phyloP scores from a whole-genome alignment of 1,140 invertebrate species.

The Drosophila lacteicornis region DNA sequence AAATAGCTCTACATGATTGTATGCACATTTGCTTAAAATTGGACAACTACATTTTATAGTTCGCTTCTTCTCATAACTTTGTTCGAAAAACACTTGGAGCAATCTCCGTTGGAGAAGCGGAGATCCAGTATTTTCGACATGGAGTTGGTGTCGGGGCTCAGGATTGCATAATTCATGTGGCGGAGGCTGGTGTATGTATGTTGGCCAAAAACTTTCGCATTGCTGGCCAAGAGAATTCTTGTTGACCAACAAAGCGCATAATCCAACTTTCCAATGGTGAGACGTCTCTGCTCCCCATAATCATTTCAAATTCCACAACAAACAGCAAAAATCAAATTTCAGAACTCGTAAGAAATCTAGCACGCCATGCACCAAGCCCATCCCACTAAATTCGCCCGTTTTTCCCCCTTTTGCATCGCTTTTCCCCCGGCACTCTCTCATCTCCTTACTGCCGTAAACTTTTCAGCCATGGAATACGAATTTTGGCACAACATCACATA shows the following conservation, averaged over 20 bases:
- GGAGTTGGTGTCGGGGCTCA: constrained; percentile 13
- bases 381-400: background rate
- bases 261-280: constrained; percentile 58
- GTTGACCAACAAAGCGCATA: constrained; percentile 79
- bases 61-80: background rate
- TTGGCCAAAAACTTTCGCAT: constrained; percentile 48
- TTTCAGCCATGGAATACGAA: constrained; percentile 72
- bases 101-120: constrained; percentile 11
- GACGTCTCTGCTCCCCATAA: constrained; percentile 56
- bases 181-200: constrained; percentile 9
- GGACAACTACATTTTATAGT: background rate
- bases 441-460: constrained; percentile 58
- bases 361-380: constrained; percentile 49
- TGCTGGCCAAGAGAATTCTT: constrained; percentile 50
- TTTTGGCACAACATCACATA: constrained; percentile 69
- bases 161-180: constrained; percentile 53
- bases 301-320: constrained; percentile 80
- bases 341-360: constrained; percentile 76
- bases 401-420: background rate
- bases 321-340: constrained; percentile 81
- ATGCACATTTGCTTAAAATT: background rate
- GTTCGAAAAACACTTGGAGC: constrained; percentile 2
- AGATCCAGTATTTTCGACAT: constrained; percentile 9
- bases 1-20: no score
- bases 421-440: constrained; percentile 5